Evolutionary conservation across 2,888 invertebrate species (phyloP).

Genomic region (Volucella inanis): DNA sequence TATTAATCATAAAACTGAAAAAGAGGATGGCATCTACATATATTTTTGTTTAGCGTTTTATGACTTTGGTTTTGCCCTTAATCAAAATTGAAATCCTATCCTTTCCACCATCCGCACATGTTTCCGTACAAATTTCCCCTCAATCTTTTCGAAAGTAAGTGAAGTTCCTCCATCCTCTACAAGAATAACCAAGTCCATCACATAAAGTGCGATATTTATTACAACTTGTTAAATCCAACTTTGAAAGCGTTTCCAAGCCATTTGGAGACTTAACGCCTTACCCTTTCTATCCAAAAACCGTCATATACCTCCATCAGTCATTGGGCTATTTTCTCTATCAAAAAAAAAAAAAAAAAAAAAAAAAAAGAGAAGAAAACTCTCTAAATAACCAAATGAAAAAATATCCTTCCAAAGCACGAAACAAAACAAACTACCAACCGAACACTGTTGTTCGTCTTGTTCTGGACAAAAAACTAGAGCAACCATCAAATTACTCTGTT

Average conservation of each 20-base stretch:
- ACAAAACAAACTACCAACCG: conserved; percentile 37
- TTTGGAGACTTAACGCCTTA: conserved; percentile 50
- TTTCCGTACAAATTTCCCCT: not conserved
- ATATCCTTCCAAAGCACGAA: conserved; percentile 44
- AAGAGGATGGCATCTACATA: too few species aligned
- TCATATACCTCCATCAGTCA: not conserved
- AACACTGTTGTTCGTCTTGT: conserved; percentile 42
- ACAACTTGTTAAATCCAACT: conserved; percentile 55
- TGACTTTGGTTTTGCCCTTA: too few species aligned
- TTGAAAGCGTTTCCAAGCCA: conserved; percentile 55
- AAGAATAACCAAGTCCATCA: conserved; percentile 30
- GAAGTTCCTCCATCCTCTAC: conserved; percentile 11
- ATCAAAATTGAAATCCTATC: not conserved
- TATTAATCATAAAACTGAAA: too few species aligned
- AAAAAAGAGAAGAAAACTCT: not conserved
- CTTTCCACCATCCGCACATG: too few species aligned
- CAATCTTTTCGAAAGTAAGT: conserved; percentile 17
- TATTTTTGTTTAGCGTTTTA: too few species aligned
- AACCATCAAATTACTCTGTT: conserved; percentile 67
- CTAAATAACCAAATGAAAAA: conserved; percentile 32
- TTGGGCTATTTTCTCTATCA: conserved; percentile 14
- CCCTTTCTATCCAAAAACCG: conserved; percentile 6
- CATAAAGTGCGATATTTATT: conserved; percentile 54
- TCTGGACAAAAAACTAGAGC: conserved; percentile 28
- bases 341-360: not conserved